Evolutionary conservation across 2,888 invertebrate species (phyloP).

Genomic region (Frankliniella intonsa): DNA sequence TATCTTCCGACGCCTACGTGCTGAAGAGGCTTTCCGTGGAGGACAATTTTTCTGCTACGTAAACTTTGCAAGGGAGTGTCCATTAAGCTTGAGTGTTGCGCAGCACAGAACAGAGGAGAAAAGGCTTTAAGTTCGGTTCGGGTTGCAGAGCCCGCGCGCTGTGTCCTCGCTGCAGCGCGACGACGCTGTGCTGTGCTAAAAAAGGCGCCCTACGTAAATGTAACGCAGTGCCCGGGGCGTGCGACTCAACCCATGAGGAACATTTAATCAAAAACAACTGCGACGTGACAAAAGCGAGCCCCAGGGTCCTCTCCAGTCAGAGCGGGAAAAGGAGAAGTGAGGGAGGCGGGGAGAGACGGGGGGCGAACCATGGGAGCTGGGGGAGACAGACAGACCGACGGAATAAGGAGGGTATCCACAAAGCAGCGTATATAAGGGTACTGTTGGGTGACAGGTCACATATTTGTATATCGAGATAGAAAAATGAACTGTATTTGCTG

Average conservation of each 20-base stretch:
- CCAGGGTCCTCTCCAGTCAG: not conserved
- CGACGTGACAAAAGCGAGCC: constrained; percentile 11
- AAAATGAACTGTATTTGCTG: no score
- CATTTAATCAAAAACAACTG: constrained; percentile 23
- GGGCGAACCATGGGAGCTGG: not conserved
- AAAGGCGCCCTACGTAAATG: not conserved
- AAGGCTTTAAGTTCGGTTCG: no score
- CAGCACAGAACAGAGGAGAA: no score
- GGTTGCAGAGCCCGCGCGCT: not conserved
- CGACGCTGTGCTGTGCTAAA: not conserved
- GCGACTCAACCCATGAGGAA: constrained; percentile 19
- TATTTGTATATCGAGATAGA: not conserved
- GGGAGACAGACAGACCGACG: not conserved
- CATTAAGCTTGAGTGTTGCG: no score
- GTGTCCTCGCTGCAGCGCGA: not conserved
- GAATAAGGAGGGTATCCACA: not conserved
- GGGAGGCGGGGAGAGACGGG: not conserved
- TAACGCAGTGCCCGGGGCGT: not conserved
- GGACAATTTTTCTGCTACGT: no score
- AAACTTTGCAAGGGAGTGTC: no score
- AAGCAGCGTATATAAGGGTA: no score
- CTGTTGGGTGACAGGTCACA: not conserved
- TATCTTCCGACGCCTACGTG: no score
- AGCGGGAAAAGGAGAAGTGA: not conserved
- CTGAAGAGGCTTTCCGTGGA: no score